Base-by-base conservation (phyloP, 2,113 vertebrate genomes). In the Nerophis ophidion region DNA sequence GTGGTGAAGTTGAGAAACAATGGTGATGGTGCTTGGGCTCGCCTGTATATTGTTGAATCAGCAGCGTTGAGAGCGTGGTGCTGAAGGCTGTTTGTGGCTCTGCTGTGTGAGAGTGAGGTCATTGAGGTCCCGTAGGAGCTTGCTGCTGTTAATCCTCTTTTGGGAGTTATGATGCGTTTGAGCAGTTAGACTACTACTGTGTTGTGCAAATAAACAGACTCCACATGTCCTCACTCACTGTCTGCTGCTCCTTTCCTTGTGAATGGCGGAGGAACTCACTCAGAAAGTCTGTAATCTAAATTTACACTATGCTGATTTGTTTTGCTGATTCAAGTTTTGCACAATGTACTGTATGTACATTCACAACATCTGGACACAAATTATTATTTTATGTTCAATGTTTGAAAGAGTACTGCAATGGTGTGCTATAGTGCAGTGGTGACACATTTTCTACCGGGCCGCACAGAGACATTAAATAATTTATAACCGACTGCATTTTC, bases 61-160 rank as follows among this genome's bases (percentile, higher is more conserved):
- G 75, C 61, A 52, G 57, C 11, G 58, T 48, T 55, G 52, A 49
- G 40, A 50, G 36, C 57, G 8, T 54, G 72, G 82, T 73, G 76
- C 38, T 38, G 57, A 70, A 73, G 62, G 68, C 80, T 83, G 76
- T 82, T 76, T 81, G 68, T 63, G 70, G 60, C 63, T 66, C 60
- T 57, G 60, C 66, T 75, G 64, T 76, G 61, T 48, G 51, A 77
- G 74, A 81, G 83, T 80, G 77, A 84, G 84, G 80, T 86, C 80
- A 84, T 47, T 19, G 11, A 72, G 76, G 80, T 78, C 80, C 81
- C 68, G 67, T 70, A 71, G 69, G 81, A 81, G 84, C 76, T 71
- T 61, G 76, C 73, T 86, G 72, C 45, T 82, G 76, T 71, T 85
- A 86, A 87, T 86, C 84, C 87, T 88, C 86, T 87, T 88, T 81